phyloP scores from a whole-genome alignment of 2,888 invertebrate genomes.

The Eretmocerus hayati region DNA sequence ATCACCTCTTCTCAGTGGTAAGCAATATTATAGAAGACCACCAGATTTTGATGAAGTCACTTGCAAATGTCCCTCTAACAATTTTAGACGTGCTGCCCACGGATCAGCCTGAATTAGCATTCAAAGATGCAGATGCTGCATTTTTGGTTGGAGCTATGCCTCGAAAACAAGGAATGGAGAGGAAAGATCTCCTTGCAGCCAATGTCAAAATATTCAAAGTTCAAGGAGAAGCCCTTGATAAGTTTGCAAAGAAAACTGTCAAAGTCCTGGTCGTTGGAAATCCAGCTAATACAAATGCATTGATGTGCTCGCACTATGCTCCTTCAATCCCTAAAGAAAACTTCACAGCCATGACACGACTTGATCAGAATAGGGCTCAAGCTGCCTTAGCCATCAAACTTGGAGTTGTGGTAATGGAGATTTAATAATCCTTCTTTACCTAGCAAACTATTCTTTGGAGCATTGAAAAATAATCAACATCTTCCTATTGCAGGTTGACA shows the following conservation, averaged over 20 bases:
- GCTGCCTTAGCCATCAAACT: conserved; percentile 76
- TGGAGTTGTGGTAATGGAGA: conserved; percentile 41
- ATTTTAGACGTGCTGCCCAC: conserved; percentile 71
- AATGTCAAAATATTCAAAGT: conserved; percentile 98
- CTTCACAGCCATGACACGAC: conserved; percentile 95
- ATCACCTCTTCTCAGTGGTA: conserved; percentile 74
- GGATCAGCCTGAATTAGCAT: conserved; percentile 82
- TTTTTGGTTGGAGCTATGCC: conserved; percentile 99
- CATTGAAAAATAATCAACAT: too few relatives aligned
- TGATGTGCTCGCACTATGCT: conserved; percentile 91
- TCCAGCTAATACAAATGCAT: conserved; percentile 97
- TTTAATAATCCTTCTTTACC: neutral
- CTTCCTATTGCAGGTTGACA: conserved; percentile 59
- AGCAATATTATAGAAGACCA: conserved; percentile 47
- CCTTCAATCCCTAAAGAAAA: conserved; percentile 93
- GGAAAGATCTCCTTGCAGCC: conserved; percentile 93
- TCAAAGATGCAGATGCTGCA: conserved; percentile 91
- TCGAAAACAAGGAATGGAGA: conserved; percentile 94
- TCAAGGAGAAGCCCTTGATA: conserved; percentile 90
- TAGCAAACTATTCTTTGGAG: too few relatives aligned
- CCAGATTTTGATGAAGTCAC: neutral
- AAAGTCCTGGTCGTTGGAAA: conserved; percentile 98
- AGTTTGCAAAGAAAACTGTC: conserved; percentile 83
- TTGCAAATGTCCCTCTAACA: neutral
- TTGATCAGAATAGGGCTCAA: conserved; percentile 96